Evolutionary conservation across 1,140 invertebrate species (phyloP), one percentile per base, ranked within the genome.

Genomic region (Saccostrea echinata): DNA sequence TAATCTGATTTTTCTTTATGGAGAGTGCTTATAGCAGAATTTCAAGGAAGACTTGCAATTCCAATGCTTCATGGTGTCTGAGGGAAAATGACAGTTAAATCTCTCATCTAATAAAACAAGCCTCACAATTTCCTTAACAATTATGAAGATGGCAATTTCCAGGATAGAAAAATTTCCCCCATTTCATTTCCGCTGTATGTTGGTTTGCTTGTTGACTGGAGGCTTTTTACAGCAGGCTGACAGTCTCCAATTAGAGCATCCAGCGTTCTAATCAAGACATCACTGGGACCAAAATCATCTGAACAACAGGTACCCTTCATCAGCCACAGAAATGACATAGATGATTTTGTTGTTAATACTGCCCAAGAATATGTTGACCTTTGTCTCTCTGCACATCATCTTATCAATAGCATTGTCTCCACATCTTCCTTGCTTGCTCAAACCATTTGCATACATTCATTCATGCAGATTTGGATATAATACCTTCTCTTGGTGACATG

Each of bases 61-160:
- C 68, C 33, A 76, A 76, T 76, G 68, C 68, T 76, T 76, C 68
- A 76, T 16, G 30, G 68, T 2, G 9, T 76, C 30, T 2, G 30
- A 71, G 27, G 30, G 68, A 76, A 76, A 76, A 76, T 76, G 68
- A 76, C 68, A 76, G 68, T 76, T 76, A 76, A 33, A 76, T 76
- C 68, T 76, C 68, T 76, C 30, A 33, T 76, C 68, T 76, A 76
- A 76, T 76, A 76, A 76, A 71, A 27, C 68, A 71, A 71, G 68
- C 68, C 68, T 71, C 68, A 71, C 68, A 71, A 71, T 71, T 71
- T 71, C 68, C 68, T 71, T 71, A 71, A 71, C 68, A 71, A 71
- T 71, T 71, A 71, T 71, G 68, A 71, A 11, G 68, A 71, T 71
- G 68, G 68, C 68, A 71, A 71, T 71, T 71, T 71, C 68, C 68